Conservation (phyloP, 2,888 invertebrate species). For the Agriopis leucophaearia region DNA sequence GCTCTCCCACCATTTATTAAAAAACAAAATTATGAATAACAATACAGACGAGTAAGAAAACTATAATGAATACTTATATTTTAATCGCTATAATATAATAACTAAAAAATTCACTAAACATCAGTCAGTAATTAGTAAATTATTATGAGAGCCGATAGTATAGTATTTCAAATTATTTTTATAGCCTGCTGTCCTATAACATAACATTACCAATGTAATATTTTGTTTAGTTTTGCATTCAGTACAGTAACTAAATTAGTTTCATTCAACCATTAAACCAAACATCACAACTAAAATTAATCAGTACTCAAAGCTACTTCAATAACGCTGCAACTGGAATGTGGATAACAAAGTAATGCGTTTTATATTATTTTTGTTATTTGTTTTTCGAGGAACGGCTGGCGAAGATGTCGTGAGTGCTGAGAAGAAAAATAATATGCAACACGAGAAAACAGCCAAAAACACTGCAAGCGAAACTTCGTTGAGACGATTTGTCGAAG, state of each 20-base stretch:
- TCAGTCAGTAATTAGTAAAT: too few species aligned
- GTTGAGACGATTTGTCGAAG: slow-evolving; percentile 55
- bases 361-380: slow-evolving; percentile 17
- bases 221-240: slow-evolving; percentile 2
- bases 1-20: too few species aligned
- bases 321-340: slow-evolving; percentile 17
- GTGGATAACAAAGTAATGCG: slow-evolving; percentile 32
- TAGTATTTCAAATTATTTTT: too few species aligned
- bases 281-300: slow-evolving; percentile 18
- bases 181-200: neutral
- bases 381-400: slow-evolving; percentile 13
- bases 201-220: neutral
- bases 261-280: slow-evolving; percentile 26
- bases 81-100: too few species aligned
- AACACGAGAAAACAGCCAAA: slow-evolving; percentile 32
- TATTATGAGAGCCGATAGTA: too few species aligned
- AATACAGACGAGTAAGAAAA: too few species aligned
- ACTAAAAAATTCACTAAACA: too few species aligned
- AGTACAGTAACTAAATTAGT: slow-evolving; percentile 11
- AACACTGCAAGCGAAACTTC: slow-evolving; percentile 30
- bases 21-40: too few species aligned
- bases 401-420: slow-evolving; percentile 37
- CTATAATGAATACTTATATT: too few species aligned
- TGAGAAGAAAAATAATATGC: slow-evolving; percentile 38
- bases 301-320: slow-evolving; percentile 16